These are phyloP conservation scores for Polydrusus pterygomalis DNA, from an alignment of 2,888 invertebrate species.

Conservation along the genomic window DNA sequence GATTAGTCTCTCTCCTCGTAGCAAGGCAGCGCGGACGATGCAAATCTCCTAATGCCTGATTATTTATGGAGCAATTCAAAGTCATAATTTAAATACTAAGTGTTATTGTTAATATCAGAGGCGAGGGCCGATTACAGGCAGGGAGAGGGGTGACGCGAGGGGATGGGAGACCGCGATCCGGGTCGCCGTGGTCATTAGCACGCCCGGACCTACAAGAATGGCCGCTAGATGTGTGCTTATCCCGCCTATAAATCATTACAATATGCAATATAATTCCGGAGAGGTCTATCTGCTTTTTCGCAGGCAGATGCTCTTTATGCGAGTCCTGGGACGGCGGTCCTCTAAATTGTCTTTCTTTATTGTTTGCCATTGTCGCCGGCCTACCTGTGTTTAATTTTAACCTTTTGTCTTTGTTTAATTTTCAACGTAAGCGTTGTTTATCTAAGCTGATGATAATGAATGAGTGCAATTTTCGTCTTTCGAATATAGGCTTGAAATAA, in stretches of 20 bases:
- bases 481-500: not conserved
- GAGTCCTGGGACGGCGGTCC: constrained; percentile 55
- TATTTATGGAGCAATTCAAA: constrained; percentile 73
- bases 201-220: constrained; percentile 73
- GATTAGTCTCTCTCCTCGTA: constrained; percentile 65
- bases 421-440: constrained; percentile 42
- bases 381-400: constrained; percentile 55
- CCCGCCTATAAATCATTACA: constrained; percentile 73
- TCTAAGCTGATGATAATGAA: constrained; percentile 42
- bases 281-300: constrained; percentile 72
- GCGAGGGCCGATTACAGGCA: constrained; percentile 67
- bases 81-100: constrained; percentile 74
- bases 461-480: constrained; percentile 27
- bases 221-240: constrained; percentile 73
- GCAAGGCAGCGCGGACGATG: constrained; percentile 63
- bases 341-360: constrained; percentile 57
- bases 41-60: constrained; percentile 72
- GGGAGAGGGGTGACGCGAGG: constrained; percentile 53
- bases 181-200: constrained; percentile 73
- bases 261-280: constrained; percentile 74
- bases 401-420: constrained; percentile 56
- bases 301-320: constrained; percentile 73
- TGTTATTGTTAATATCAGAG: constrained; percentile 73
- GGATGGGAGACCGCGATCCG: constrained; percentile 69
- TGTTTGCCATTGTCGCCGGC: constrained; percentile 54